Conservation (phyloP, 2,797 vertebrate genomes). For the Discoglossus pictus region DNA sequence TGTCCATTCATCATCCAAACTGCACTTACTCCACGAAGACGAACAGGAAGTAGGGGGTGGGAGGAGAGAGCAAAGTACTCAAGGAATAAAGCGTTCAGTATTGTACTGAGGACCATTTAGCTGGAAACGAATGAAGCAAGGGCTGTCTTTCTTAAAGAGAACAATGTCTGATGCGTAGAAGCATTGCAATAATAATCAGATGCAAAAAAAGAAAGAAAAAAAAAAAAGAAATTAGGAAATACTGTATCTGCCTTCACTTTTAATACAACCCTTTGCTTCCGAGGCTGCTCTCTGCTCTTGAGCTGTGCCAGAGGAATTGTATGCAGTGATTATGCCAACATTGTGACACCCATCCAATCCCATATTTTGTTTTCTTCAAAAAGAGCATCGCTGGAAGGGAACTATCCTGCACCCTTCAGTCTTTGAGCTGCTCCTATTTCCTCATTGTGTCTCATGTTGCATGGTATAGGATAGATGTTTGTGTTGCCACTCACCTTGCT, state of each 20-base stretch:
- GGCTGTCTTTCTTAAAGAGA: constrained; percentile 20
- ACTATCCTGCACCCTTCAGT: constrained; percentile 30
- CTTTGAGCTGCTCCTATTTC: constrained; percentile 30
- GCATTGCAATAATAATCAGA: constrained; percentile 52
- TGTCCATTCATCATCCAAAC: constrained; percentile 15
- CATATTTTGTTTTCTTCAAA: constrained; percentile 22
- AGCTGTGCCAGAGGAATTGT: constrained; percentile 18
- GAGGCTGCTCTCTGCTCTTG: constrained; percentile 7
- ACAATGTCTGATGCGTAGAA: constrained; percentile 43
- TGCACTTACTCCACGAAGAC: constrained; percentile 3
- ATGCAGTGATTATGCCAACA: constrained; percentile 13
- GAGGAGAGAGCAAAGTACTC: background rate
- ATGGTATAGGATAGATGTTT: constrained; percentile 33
- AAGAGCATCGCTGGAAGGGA: constrained; percentile 33
- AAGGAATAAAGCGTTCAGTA: constrained; percentile 6
- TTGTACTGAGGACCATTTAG: constrained; percentile 22
- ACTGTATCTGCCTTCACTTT: constrained; percentile 42
- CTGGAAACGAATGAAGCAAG: constrained; percentile 31
- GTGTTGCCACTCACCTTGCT: constrained; percentile 32
- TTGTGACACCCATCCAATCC: constrained; percentile 2
- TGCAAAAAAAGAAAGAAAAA: constrained; percentile 42
- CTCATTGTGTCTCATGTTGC: constrained; percentile 23
- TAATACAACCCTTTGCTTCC: constrained; percentile 25
- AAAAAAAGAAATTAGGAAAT: constrained; percentile 24
- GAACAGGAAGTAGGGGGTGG: constrained; percentile 5